A percentile compares a stretch with the other conserved stretches of the same genome.
phyloP scores from a whole-genome alignment of 1,140 invertebrate species.

The Drosophila sproati region DNA sequence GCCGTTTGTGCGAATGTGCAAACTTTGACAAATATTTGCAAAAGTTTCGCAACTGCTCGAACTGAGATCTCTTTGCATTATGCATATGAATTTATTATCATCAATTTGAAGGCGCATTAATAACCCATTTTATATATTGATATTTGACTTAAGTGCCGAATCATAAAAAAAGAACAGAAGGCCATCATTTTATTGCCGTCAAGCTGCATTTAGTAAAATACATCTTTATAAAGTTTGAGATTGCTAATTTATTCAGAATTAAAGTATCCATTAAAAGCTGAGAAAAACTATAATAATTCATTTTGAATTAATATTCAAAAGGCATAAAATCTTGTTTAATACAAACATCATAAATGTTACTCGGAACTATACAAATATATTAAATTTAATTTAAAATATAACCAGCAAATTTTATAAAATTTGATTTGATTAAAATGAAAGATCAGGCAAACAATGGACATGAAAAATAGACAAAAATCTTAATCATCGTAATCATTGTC shows the following conservation, averaged over 20 bases:
- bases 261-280: neutral
- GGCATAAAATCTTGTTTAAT: neutral
- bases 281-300: neutral
- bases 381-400: neutral
- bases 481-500: too few relatives aligned
- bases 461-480: too few relatives aligned
- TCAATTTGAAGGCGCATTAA: slow-evolving; percentile 70
- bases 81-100: slow-evolving; percentile 78
- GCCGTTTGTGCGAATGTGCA: slow-evolving; percentile 82
- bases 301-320: slow-evolving; percentile 2
- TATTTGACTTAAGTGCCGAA: neutral
- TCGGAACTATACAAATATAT: neutral
- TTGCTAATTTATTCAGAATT: too few relatives aligned
- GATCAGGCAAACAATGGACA: too few relatives aligned
- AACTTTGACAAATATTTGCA: slow-evolving; percentile 83
- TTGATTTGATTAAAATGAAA: too few relatives aligned
- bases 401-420: neutral
- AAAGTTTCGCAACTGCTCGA: slow-evolving; percentile 58
- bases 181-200: slow-evolving; percentile 12
- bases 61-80: slow-evolving; percentile 76
- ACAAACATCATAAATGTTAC: neutral
- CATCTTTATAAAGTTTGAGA: neutral
- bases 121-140: slow-evolving; percentile 38
- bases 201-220: slow-evolving; percentile 7
- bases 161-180: neutral